These are phyloP conservation scores for Vipera ursinii DNA, from an alignment of 2,797 vertebrate genomes.

Conservation along the genomic window DNA sequence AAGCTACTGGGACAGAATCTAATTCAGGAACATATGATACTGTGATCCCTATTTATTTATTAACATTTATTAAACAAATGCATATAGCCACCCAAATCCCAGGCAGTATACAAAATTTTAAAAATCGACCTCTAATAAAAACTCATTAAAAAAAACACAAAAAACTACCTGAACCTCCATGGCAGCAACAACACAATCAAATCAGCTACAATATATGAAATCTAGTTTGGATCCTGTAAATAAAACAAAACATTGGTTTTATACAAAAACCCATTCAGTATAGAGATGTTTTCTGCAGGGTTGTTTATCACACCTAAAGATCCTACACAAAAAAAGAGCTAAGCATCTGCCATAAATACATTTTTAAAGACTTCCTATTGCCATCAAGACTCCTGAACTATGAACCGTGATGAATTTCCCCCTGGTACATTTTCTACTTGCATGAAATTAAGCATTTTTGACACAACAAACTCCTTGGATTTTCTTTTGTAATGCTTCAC, in stretches of 20 bases:
- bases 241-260: not conserved
- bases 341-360: not conserved
- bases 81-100: too few relatives aligned
- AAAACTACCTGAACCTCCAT: too few relatives aligned
- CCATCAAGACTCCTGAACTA: not conserved
- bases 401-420: not conserved
- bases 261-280: not conserved
- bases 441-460: not conserved
- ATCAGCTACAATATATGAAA: not conserved
- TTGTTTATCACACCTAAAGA: not conserved
- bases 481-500: not conserved
- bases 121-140: too few relatives aligned
- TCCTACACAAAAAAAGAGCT: not conserved
- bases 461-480: not conserved
- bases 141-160: too few relatives aligned
- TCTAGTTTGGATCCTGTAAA: not conserved
- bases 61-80: too few relatives aligned
- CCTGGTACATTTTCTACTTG: not conserved
- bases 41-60: not conserved
- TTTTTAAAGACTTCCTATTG: not conserved
- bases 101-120: too few relatives aligned
- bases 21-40: not conserved
- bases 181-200: too few relatives aligned
- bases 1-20: not conserved
- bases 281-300: not conserved